phyloP scores from a whole-genome alignment of 1,140 invertebrate genomes.

The Nautilus pompilius region DNA sequence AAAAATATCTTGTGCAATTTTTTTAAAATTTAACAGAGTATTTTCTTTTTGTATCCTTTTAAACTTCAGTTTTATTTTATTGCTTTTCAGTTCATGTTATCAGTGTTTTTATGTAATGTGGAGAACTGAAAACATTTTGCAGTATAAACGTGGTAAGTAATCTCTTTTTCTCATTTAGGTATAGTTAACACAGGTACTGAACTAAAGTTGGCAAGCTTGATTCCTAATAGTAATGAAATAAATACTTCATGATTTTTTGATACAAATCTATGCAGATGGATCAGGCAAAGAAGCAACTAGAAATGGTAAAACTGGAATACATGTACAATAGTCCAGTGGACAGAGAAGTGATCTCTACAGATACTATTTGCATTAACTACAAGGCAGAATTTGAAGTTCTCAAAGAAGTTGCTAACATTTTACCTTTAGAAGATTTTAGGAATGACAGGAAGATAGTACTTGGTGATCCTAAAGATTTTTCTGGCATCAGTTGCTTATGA shows the following conservation, averaged over 20 bases:
- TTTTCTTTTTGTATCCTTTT: not conserved
- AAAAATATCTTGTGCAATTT: not conserved
- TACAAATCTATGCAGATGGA: not conserved
- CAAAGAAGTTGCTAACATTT: too few species aligned
- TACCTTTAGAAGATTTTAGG: too few species aligned
- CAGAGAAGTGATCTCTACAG: too few species aligned
- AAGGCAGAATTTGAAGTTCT: too few species aligned
- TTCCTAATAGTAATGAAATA: not conserved
- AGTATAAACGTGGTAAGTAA: conserved; percentile 35
- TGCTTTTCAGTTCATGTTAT: conserved; percentile 17
- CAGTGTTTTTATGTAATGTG: conserved; percentile 37
- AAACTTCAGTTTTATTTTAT: not conserved
- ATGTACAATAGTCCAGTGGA: not conserved
- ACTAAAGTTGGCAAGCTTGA: not conserved
- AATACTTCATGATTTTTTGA: not conserved
- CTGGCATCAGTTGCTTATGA: too few species aligned
- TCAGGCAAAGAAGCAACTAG: not conserved
- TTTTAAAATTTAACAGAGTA: not conserved
- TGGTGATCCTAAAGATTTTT: too few species aligned
- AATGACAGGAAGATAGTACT: too few species aligned
- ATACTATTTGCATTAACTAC: too few species aligned
- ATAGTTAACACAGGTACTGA: not conserved
- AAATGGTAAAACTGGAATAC: not conserved
- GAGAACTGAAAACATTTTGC: conserved; percentile 40
- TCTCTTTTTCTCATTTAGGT: not conserved